Evolutionary conservation across 1,140 invertebrate genomes (phyloP).

Genomic region (Brachionus rotundiformis): DNA sequence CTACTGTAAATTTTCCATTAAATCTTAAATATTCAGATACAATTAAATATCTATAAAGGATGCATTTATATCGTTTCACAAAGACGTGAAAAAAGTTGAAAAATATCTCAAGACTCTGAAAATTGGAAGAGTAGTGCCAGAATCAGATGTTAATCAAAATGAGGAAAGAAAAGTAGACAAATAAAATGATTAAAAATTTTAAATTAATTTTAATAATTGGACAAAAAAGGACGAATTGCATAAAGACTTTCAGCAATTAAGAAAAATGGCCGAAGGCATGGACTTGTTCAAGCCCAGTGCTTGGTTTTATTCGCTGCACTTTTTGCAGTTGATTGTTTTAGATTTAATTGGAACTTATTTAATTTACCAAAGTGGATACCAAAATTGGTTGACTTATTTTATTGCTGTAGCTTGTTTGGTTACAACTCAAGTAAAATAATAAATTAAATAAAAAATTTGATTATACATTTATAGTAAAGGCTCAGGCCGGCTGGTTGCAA

Average conservation of each 20-base stretch:
- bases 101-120: neutral
- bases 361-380: neutral
- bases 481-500: conserved; percentile 55
- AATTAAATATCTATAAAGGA: neutral
- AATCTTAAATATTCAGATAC: no score
- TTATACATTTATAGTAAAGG: conserved; percentile 17
- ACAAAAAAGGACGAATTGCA: neutral
- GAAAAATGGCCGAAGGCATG: neutral
- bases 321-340: conserved; percentile 21
- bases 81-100: conserved; percentile 12
- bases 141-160: neutral
- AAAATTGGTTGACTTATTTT: conserved; percentile 22
- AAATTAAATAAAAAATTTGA: neutral
- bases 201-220: neutral
- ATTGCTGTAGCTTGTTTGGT: neutral
- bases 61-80: neutral
- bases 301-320: neutral
- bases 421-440: neutral
- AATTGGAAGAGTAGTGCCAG: neutral
- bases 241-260: conserved; percentile 17
- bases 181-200: neutral
- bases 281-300: neutral
- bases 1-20: conserved; percentile 53
- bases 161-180: conserved; percentile 19
- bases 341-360: neutral